These are phyloP conservation scores for Scaptomyza montana DNA, from an alignment of 1,140 invertebrate genomes.

Conservation along the genomic window DNA sequence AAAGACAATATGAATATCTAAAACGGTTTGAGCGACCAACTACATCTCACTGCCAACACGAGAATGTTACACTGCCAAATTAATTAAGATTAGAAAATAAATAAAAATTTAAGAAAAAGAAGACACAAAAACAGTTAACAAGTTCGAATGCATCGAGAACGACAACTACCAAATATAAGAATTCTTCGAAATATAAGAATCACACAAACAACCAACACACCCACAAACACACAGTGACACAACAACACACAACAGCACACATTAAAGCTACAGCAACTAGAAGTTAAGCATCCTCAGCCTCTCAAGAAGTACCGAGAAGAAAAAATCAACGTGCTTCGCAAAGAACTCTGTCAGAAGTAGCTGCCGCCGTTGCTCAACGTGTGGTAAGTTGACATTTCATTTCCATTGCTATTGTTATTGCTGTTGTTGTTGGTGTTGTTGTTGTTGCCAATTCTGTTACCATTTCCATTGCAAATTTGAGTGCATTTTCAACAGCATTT, in stretches of 20 bases:
- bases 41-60: conserved; percentile 52
- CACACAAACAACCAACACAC: background rate
- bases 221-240: background rate
- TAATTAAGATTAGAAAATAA: background rate
- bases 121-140: background rate
- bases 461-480: conserved; percentile 59
- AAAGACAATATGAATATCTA: conserved; percentile 13
- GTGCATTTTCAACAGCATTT: conserved; percentile 48
- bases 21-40: conserved; percentile 8
- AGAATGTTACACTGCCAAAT: conserved; percentile 43
- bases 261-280: background rate
- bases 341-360: conserved; percentile 31
- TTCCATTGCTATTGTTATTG: conserved; percentile 43
- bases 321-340: conserved; percentile 22
- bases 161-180: background rate
- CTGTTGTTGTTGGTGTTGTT: no score
- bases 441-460: conserved; percentile 21
- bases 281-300: no score
- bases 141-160: no score
- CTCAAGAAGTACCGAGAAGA: no score
- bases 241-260: conserved; percentile 28
- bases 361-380: conserved; percentile 13
- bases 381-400: conserved; percentile 77
- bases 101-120: background rate
- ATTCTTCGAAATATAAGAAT: background rate